These are phyloP conservation scores for Sicus ferrugineus DNA, from an alignment of 2,888 invertebrate genomes.

Conservation along the genomic window DNA sequence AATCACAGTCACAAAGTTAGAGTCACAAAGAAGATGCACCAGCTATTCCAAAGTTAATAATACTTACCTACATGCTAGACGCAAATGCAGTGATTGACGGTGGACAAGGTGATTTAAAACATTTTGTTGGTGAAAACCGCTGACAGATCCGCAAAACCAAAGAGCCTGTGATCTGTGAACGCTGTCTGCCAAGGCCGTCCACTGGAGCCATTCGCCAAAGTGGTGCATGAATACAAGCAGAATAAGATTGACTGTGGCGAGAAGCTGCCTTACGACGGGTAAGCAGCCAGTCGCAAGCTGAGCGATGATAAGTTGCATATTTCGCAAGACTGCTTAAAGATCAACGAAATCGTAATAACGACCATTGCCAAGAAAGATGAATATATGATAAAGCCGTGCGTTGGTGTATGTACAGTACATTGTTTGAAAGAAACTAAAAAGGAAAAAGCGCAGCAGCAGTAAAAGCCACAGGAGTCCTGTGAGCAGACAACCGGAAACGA, in stretches of 20 bases:
- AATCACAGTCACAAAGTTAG: slow-evolving; percentile 20
- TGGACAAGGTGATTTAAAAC: slow-evolving; percentile 88
- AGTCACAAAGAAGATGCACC: slow-evolving; percentile 7
- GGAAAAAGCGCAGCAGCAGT: too few species aligned
- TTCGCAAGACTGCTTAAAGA: slow-evolving; percentile 44
- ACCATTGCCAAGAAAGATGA: slow-evolving; percentile 34
- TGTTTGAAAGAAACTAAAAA: neutral
- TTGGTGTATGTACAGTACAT: slow-evolving; percentile 9
- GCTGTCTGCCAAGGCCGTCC: slow-evolving; percentile 72
- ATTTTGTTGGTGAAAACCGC: slow-evolving; percentile 97
- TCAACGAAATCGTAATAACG: slow-evolving; percentile 40
- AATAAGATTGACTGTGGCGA: slow-evolving; percentile 53
- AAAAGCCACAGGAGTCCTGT: too few species aligned
- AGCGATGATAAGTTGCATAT: slow-evolving; percentile 33
- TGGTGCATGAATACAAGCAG: slow-evolving; percentile 53
- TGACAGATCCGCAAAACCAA: slow-evolving; percentile 98
- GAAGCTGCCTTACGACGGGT: slow-evolving; percentile 43
- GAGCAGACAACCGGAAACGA: too few species aligned
- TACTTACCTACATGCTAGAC: slow-evolving; percentile 87
- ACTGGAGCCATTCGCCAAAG: slow-evolving; percentile 55
- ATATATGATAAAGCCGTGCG: slow-evolving; percentile 39
- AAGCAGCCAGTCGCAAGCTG: neutral
- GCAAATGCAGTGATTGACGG: slow-evolving; percentile 96
- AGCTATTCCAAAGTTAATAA: slow-evolving; percentile 7
- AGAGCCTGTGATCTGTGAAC: slow-evolving; percentile 97